Conservation (phyloP, 2,113 vertebrate genomes). For the Abramis brama region DNA sequence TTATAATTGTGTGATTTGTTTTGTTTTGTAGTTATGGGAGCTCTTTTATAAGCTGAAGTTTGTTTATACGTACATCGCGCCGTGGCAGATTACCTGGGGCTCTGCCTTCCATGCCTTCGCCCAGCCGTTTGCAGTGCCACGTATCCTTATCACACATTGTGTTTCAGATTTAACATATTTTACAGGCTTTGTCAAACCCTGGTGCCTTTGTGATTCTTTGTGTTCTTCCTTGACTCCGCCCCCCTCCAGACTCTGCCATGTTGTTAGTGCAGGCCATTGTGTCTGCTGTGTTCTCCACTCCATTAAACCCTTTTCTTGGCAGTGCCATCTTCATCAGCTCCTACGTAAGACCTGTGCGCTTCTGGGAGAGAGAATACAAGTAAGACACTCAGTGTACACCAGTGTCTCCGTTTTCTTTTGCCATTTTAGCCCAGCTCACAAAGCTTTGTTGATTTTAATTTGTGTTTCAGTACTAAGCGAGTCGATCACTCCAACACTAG, state of each 20-base stretch:
- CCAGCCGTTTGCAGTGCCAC: conserved; percentile 97
- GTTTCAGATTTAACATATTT: not conserved
- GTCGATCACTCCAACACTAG: conserved; percentile 92
- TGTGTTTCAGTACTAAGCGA: conserved; percentile 82
- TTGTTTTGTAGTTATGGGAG: conserved; percentile 87
- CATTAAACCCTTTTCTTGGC: conserved; percentile 87
- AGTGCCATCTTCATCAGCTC: conserved; percentile 93
- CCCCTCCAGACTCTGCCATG: conserved; percentile 85
- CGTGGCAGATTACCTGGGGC: conserved; percentile 98
- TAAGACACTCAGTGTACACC: conserved; percentile 65
- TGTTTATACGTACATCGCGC: conserved; percentile 97
- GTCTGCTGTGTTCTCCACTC: conserved; percentile 87
- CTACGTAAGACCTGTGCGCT: conserved; percentile 89
- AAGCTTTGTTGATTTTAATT: not conserved
- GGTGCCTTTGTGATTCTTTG: not conserved
- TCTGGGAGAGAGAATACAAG: conserved; percentile 94
- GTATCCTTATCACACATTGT: conserved; percentile 84
- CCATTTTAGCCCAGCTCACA: not conserved
- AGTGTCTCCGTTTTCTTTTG: not conserved
- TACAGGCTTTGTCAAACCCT: not conserved
- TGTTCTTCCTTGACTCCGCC: conserved; percentile 72
- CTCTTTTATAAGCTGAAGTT: conserved; percentile 96
- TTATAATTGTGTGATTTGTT: conserved; percentile 7
- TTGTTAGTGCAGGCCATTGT: conserved; percentile 86
- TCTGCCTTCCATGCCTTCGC: conserved; percentile 98